These are phyloP conservation scores for Drosophila hamatofila DNA, from an alignment of 2,888 invertebrate genomes.

Conservation along the genomic window DNA sequence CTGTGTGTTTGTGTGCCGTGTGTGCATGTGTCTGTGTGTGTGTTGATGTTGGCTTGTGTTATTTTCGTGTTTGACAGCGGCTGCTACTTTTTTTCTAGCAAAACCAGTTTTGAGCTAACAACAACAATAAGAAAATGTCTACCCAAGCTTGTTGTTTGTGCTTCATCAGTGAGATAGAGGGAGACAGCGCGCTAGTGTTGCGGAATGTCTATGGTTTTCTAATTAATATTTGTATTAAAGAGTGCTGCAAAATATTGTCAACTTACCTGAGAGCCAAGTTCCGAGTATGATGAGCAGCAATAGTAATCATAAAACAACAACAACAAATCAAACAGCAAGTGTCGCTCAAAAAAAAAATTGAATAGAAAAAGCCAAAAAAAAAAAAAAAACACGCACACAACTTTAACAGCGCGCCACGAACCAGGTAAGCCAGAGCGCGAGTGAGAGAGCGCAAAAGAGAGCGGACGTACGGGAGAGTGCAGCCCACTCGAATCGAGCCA, in stretches of 20 bases:
- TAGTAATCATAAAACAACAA: slow-evolving; percentile 25
- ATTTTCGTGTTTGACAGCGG: slow-evolving; percentile 53
- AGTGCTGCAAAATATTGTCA: slow-evolving; percentile 18
- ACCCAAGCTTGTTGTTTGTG: slow-evolving; percentile 35
- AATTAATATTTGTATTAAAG: slow-evolving; percentile 20
- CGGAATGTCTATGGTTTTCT: slow-evolving; percentile 41
- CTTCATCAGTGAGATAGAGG: slow-evolving; percentile 9
- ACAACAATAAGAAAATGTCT: slow-evolving; percentile 48
- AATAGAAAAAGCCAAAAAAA: slow-evolving; percentile 11
- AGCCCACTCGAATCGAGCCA: slow-evolving; percentile 39
- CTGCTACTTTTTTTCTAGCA: slow-evolving; percentile 49
- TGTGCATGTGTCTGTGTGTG: slow-evolving; percentile 12
- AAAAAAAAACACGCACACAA: slow-evolving; percentile 18
- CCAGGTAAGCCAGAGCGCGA: slow-evolving; percentile 38
- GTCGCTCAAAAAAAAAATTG: background rate
- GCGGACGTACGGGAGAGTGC: background rate
- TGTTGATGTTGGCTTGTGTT: slow-evolving; percentile 41
- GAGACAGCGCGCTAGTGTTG: slow-evolving; percentile 13
- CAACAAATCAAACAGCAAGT: slow-evolving; percentile 21
- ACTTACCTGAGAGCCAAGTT: slow-evolving; percentile 41
- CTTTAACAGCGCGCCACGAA: slow-evolving; percentile 31
- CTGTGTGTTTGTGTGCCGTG: background rate
- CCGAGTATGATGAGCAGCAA: slow-evolving; percentile 18
- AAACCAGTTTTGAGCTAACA: slow-evolving; percentile 67
- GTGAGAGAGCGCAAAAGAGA: slow-evolving; percentile 17